Evolutionary conservation across 2,113 vertebrate species (phyloP), one percentile per base, ranked within the genome.

Genomic region (Clinocottus analis): DNA sequence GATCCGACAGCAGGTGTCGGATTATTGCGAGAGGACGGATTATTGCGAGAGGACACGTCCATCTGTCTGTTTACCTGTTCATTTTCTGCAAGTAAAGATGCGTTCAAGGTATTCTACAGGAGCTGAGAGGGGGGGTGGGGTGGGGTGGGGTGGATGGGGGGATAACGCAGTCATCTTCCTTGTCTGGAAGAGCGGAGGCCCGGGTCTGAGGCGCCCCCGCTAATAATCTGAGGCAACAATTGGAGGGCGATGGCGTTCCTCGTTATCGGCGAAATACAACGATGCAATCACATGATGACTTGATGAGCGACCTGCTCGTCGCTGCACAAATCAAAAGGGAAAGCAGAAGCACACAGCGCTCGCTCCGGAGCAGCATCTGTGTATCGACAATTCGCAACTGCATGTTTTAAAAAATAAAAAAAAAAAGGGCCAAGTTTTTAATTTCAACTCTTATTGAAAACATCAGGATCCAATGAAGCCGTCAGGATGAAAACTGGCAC

Each of bases 151-250:
- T n/a, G n/a, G n/a, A n/a, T n/a, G n/a, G n/a, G n/a, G n/a, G n/a
- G n/a, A n/a, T n/a, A n/a, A n/a, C n/a, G 45, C 73, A 25, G 33
- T 68, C 51, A 23, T 45, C 29, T 39, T 63, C 14, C 17, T 11
- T 8, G 41, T 77, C 51, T 80, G 61, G 19, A 27, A 45, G 12
- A 70, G 37, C 7, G 59, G n/a, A n/a, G n/a, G 55, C n/a, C 0
- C 64, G 39, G 65, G 55, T 63, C 67, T 64, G 60, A 51, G 45
- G 33, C 17, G 3, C 60, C 11, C 41, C 72, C n/a, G n/a, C n/a
- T n/a, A n/a, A n/a, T 88, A 84, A 90, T 86, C 83, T 87, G 61
- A 85, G 55, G 49, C 75, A 84, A 85, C 73, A 13, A 66, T 83
- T 87, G 67, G 74, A 55, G 12, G 45, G 41, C 2, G 5, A 61